Conservation (phyloP, 1,140 invertebrate species). For the Solenopsis fugax region DNA sequence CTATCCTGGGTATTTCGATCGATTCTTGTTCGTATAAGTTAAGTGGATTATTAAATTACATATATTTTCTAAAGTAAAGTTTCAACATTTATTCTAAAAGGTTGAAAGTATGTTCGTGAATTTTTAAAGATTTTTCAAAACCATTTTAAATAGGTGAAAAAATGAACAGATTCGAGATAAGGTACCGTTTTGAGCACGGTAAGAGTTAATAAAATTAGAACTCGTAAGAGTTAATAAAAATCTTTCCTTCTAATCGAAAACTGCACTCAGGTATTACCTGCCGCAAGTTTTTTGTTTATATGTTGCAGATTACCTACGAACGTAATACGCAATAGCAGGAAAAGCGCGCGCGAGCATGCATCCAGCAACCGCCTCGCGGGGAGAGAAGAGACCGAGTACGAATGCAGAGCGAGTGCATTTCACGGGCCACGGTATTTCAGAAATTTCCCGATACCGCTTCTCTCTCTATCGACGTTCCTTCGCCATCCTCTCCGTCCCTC, state of each 20-base stretch:
- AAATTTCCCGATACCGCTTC: conserved; percentile 74
- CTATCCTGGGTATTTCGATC: no score
- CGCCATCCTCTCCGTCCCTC: conserved; percentile 2
- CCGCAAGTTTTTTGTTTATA: conserved; percentile 5
- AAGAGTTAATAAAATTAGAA: conserved; percentile 30
- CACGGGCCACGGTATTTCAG: conserved; percentile 74
- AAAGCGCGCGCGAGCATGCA: not conserved
- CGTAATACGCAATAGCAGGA: conserved; percentile 5
- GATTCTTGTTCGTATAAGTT: no score
- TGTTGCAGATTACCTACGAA: not conserved
- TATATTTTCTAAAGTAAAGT: no score
- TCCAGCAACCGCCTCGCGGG: not conserved
- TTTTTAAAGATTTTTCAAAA: no score
- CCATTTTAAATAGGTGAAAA: no score
- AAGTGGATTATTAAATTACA: no score
- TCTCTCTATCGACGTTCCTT: conserved; percentile 66
- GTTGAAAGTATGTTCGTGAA: no score
- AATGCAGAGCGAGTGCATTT: conserved; percentile 76
- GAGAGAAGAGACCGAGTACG: conserved; percentile 50
- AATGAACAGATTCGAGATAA: no score
- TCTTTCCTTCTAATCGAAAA: not conserved
- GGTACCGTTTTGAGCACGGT: no score
- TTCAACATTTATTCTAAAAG: no score
- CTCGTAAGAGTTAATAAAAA: conserved; percentile 23
- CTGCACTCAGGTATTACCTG: not conserved